Evolutionary conservation across 2,888 invertebrate species (phyloP).

Genomic region (Cheiracanthium punctorium): DNA sequence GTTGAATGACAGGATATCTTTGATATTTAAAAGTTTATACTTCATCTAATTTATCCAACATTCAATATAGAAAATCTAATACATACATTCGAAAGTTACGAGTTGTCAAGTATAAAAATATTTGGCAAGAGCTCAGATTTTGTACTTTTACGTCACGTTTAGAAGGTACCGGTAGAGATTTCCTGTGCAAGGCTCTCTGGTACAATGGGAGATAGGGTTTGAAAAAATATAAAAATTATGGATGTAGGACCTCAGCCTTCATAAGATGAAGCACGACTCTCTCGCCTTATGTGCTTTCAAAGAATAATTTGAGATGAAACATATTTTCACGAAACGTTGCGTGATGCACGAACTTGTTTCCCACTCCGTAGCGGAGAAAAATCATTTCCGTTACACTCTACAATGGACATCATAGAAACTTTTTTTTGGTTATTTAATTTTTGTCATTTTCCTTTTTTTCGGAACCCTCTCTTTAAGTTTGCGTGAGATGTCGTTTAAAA

Average conservation of each 20-base stretch:
- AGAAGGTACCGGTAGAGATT: constrained; percentile 20
- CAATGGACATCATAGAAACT: constrained; percentile 57
- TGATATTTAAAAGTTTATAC: too few relatives aligned
- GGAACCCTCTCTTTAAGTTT: constrained; percentile 34
- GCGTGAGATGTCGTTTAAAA: constrained; percentile 55
- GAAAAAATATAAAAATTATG: constrained; percentile 14
- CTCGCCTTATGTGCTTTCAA: constrained; percentile 45
- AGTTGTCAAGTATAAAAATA: background rate
- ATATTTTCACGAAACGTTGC: constrained; percentile 64
- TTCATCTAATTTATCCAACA: too few relatives aligned
- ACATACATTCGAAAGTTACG: too few relatives aligned
- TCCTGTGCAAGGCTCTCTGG: constrained; percentile 28
- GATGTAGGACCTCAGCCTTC: constrained; percentile 40
- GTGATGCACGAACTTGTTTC: constrained; percentile 63
- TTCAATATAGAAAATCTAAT: too few relatives aligned
- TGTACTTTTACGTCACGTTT: constrained; percentile 2
- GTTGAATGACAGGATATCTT: too few relatives aligned
- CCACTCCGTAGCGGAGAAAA: constrained; percentile 62
- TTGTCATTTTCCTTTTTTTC: constrained; percentile 45
- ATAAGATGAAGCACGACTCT: constrained; percentile 59
- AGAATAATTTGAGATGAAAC: constrained; percentile 69
- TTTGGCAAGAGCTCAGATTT: constrained; percentile 10
- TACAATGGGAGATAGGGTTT: constrained; percentile 3
- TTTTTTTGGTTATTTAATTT: constrained; percentile 57
- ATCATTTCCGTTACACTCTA: constrained; percentile 54